A percentile compares a stretch with the other conserved stretches of the same genome.
Evolutionary conservation across 1,140 invertebrate species (phyloP).

Genomic region (Kradibia gibbosae): DNA sequence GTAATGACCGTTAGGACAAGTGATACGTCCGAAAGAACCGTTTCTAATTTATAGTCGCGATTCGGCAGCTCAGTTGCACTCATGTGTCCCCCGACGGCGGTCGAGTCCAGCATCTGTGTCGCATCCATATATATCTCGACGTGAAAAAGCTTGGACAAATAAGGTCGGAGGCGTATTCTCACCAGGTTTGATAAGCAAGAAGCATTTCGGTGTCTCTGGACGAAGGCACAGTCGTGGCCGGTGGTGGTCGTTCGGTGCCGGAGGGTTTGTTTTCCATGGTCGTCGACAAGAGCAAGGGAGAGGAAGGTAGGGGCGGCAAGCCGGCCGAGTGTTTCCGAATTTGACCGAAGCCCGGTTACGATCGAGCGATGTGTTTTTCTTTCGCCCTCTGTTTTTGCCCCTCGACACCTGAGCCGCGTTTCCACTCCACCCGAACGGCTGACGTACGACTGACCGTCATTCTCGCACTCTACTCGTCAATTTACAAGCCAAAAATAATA

Average conservation of each 20-base stretch:
- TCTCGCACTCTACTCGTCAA: neutral
- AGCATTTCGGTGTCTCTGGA: neutral
- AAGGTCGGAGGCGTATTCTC: too few species aligned
- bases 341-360: slow-evolving; percentile 60
- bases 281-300: neutral
- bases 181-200: too few species aligned
- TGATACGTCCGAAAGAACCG: neutral
- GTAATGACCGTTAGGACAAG: neutral
- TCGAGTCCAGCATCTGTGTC: too few species aligned
- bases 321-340: slow-evolving; percentile 60
- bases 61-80: too few species aligned
- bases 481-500: neutral
- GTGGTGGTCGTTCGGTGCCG: neutral
- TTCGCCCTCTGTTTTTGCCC: slow-evolving; percentile 38
- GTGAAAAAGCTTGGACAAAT: too few species aligned
- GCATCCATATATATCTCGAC: too few species aligned
- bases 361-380: slow-evolving; percentile 64
- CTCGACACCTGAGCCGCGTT: slow-evolving; percentile 29
- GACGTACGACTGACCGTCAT: slow-evolving; percentile 17
- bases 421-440: neutral
- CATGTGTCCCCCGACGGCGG: too few species aligned
- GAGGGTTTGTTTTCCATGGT: neutral
- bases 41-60: neutral
- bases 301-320: slow-evolving; percentile 13
- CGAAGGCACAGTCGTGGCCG: neutral